Percentiles rank a stretch among this genome's conserved stretches.
phyloP scores from a whole-genome alignment of 2,888 invertebrate genomes.

The Gnatocerus cornutus region DNA sequence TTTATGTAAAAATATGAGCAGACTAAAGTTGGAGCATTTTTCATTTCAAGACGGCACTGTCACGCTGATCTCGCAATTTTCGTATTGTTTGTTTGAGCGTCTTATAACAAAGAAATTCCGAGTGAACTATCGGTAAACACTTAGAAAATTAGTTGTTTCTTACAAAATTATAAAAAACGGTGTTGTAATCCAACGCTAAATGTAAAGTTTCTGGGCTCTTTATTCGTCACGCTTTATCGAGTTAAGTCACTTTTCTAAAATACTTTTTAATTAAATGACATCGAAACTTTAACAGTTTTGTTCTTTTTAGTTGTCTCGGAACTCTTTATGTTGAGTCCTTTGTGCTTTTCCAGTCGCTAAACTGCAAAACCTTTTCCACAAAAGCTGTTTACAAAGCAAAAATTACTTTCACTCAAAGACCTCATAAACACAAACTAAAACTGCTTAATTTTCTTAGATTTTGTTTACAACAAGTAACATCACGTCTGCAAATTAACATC shows the following conservation, averaged over 20 bases:
- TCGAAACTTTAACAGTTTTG: conserved; percentile 3
- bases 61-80: not conserved
- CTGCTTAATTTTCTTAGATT: conserved; percentile 4
- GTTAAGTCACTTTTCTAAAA: too few species aligned
- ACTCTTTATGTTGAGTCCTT: not conserved
- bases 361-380: too few species aligned
- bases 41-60: conserved; percentile 4
- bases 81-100: conserved; percentile 1
- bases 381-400: too few species aligned
- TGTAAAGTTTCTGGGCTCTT: too few species aligned
- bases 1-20: conserved; percentile 15
- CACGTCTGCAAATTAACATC: conserved; percentile 26
- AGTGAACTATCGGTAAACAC: too few species aligned
- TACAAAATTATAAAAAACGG: too few species aligned
- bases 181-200: too few species aligned
- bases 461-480: conserved; percentile 19
- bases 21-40: not conserved
- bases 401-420: not conserved
- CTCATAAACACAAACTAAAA: not conserved
- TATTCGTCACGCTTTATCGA: too few species aligned
- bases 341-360: too few species aligned
- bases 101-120: too few species aligned
- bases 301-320: not conserved
- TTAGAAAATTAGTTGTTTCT: too few species aligned
- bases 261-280: too few species aligned